Conservation (phyloP, 2,888 invertebrate species). For the Chalcosyrphus nemorum region DNA sequence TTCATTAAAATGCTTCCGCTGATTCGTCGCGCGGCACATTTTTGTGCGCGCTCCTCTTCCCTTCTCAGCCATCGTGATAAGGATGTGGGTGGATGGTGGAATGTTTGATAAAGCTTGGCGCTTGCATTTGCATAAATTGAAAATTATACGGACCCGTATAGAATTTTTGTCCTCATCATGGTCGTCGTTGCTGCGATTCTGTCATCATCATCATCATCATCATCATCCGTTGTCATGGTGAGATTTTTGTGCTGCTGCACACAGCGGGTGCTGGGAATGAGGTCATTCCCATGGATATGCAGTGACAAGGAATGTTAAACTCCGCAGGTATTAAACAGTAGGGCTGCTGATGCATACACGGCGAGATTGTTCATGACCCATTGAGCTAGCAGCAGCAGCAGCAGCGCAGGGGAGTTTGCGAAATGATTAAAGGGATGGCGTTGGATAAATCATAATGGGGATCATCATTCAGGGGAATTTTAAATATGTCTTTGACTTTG, state of each 20-base stretch:
- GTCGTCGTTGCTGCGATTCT: conserved; percentile 11
- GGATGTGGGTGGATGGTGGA: conserved; percentile 23
- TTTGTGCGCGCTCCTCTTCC: conserved; percentile 33
- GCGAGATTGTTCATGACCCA: conserved; percentile 28
- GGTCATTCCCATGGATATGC: conserved; percentile 2
- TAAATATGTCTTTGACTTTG: conserved; percentile 32
- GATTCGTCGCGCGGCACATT: conserved; percentile 57
- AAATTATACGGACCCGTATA: conserved; percentile 45
- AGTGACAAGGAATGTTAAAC: not conserved
- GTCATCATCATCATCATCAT: conserved; percentile 12
- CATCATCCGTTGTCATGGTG: conserved; percentile 7
- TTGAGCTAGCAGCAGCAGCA: not conserved
- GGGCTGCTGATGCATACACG: not conserved
- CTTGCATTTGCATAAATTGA: conserved; percentile 71
- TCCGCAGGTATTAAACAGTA: conserved; percentile 9
- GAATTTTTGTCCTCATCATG: conserved; percentile 53
- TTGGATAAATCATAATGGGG: conserved; percentile 5
- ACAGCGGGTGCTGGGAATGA: not conserved
- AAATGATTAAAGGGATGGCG: conserved; percentile 21
- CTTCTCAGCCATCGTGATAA: conserved; percentile 4
- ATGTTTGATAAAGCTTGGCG: conserved; percentile 59
- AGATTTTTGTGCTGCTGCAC: conserved; percentile 37
- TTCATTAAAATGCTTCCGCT: conserved; percentile 70
- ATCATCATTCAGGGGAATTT: conserved; percentile 15
- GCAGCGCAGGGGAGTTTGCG: not conserved